These are phyloP conservation scores for Caenorhabditis elegans DNA, from an alignment of 1,140 invertebrate genomes.

Conservation along the genomic window WBcel235 BX284605.5:11867501-11868000, in stretches of 20 bases:
- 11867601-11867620: slow-evolving; percentile 49
- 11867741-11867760: not conserved
- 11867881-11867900: slow-evolving; percentile 42
- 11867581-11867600: slow-evolving; percentile 46
- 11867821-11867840: slow-evolving; percentile 51
- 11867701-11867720: no score
- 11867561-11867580: slow-evolving; percentile 48
- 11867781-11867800: not conserved
- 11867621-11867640: slow-evolving; percentile 47
- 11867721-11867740: no score
- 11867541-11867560: slow-evolving; percentile 45
- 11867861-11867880: slow-evolving; percentile 48
- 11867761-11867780: not conserved
- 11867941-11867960: slow-evolving; percentile 53
- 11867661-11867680: no score
- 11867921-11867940: slow-evolving; percentile 53
- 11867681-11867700: no score
- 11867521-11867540: slow-evolving; percentile 49
- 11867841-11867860: slow-evolving; percentile 49
- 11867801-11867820: slow-evolving; percentile 50
- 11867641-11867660: no score
- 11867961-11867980: slow-evolving; percentile 54
- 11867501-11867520: slow-evolving; percentile 51
- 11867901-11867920: slow-evolving; percentile 53
- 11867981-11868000: slow-evolving; percentile 52